These are phyloP conservation scores for Fulica atra DNA, from an alignment of 2,113 vertebrate species.

Conservation along the genomic window DNA sequence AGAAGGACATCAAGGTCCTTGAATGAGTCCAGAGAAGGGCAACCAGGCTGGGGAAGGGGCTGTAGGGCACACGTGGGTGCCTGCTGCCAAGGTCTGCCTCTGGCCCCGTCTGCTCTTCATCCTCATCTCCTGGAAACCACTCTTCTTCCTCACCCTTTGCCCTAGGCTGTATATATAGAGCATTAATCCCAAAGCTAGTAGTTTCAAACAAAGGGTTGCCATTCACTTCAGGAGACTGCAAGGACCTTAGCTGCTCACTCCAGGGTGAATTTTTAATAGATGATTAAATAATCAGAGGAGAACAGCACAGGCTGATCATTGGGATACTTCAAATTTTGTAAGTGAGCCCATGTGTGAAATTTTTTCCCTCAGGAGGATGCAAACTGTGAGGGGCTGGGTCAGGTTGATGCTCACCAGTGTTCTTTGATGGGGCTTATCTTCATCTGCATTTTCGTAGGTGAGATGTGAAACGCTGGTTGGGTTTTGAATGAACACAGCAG, in stretches of 20 bases:
- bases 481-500: slow-evolving; percentile 55
- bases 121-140: neutral
- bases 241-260: neutral
- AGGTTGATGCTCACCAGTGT: neutral
- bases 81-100: neutral
- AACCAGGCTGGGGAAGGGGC: no score
- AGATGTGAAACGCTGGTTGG: slow-evolving; percentile 39
- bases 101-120: neutral
- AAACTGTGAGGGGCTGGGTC: neutral
- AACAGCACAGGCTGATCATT: neutral
- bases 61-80: neutral
- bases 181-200: neutral
- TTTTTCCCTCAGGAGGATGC: neutral
- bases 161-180: neutral
- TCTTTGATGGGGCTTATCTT: neutral
- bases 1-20: no score
- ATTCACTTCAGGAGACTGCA: neutral
- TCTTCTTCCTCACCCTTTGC: neutral
- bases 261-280: neutral
- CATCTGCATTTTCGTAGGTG: slow-evolving; percentile 56
- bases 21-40: no score
- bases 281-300: neutral
- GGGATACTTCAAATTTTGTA: neutral
- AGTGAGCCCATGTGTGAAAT: neutral
- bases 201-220: neutral